Percentiles rank a stretch among this genome's conserved stretches.
phyloP scores from a whole-genome alignment of 2,113 vertebrate species.

The Clarias macrocephalus region DNA sequence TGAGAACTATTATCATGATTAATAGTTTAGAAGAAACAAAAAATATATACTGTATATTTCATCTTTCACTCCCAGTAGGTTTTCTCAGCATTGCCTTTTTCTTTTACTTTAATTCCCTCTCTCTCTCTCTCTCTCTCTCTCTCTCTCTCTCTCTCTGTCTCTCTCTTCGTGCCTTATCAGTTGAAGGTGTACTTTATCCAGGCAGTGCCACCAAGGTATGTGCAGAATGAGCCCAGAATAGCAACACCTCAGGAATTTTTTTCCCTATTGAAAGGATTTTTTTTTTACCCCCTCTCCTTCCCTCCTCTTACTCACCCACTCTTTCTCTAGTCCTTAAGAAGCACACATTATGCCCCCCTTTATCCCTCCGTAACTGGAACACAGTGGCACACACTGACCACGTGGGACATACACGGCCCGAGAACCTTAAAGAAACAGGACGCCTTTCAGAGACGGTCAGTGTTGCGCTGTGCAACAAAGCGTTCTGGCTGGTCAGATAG shows the following conservation, averaged over 20 bases:
- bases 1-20: not conserved
- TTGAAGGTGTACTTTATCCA: conserved; percentile 43
- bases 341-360: conserved; percentile 38
- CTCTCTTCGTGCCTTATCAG: conserved; percentile 46
- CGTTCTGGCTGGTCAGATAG: not conserved
- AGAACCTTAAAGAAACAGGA: conserved; percentile 46
- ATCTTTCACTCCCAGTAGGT: not conserved
- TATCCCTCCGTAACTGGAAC: conserved; percentile 54
- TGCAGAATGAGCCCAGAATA: conserved; percentile 53
- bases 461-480: conserved; percentile 23
- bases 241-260: conserved; percentile 50
- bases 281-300: conserved; percentile 2
- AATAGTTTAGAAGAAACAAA: not conserved
- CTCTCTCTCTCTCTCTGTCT: conserved; percentile 13
- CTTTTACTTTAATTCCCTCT: conserved; percentile 17
- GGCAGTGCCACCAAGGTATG: conserved; percentile 49
- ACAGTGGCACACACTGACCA: conserved; percentile 50
- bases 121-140: not conserved
- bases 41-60: not conserved
- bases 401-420: conserved; percentile 27
- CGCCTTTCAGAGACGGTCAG: conserved; percentile 12
- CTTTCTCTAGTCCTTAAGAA: conserved; percentile 36
- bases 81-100: not conserved
- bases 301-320: not conserved
- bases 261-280: conserved; percentile 36